Base-by-base conservation (phyloP, 1,140 invertebrate species). In the Tetramorium simillimum region DNA sequence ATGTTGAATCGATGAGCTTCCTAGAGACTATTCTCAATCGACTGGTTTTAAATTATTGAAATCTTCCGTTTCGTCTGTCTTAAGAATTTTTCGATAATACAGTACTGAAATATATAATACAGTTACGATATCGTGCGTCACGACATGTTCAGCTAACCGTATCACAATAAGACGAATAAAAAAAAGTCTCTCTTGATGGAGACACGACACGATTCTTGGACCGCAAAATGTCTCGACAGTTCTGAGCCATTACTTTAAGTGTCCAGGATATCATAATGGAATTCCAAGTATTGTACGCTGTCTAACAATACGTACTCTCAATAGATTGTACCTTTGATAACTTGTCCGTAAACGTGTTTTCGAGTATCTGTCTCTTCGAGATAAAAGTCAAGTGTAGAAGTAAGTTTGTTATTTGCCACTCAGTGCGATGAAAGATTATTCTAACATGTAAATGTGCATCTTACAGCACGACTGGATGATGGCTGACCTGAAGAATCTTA, bases 401-500 rank as follows among this genome's bases (percentile, higher is more conserved):
- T n/a, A 2, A 21, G 18, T 2, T 37, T 51, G n/a, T 51, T 33
- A 33, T 6, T n/a, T 62, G 24, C 33, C 21, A n/a, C n/a, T 70
- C 7, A 24, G 7, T 21, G 10, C 16, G 2, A 12, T 24, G 1
- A 46, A 37, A 73, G 2, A 3, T 81, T 80, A 51, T 80, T 53
- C 3, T 56, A 69, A 81, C 37, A 10, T 67, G 33, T 53, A 10
- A 60, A 65, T 85, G 12, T 77, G 2, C 9, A 56, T 92, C 0
- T 75, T 24, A n/a, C 80, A 95, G 92, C 78, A 91, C 58, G 89
- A 86, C 67, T 81, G 76, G 91, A 95, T 87, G 89, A 95, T 95
- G 94, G 93, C 92, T 46, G 95, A 95, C 91, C 63, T 95, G 76
- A 94, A 95, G 89, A 95, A 93, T 92, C 91, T 95, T n/a, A 89